Evolutionary conservation across 2,113 vertebrate genomes (phyloP), one percentile per base, ranked within the genome.

Genomic region (Cettia cetti): DNA sequence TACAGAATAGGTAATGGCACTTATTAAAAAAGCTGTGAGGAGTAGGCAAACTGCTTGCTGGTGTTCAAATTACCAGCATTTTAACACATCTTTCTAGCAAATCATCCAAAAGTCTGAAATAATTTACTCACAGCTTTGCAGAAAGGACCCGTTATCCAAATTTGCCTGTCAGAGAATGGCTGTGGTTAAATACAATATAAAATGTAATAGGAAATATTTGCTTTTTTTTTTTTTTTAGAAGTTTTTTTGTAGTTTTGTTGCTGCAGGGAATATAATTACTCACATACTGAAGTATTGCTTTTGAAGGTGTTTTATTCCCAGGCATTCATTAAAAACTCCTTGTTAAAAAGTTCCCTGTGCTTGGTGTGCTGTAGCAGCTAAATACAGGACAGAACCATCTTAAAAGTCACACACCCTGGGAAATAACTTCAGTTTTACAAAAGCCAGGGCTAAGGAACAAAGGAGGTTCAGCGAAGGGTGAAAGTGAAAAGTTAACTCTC

Each of bases 261-360:
- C 42, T 77, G 50, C 28, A 35, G 68, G 39, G 27, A 92, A 33
- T 80, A 7, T 54, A 70, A 69, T 49, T 33, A 79, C 40, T 87
- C 72, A 52, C 8, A 26, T 52, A 21, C 59, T 68, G 52, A 84
- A 89, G 56, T 86, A 84, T 84, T 94, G 45, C 1, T 74, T 95
- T 64, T 28, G 52, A 92, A 44, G 24, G 42, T 50, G 50, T 66
- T 96, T 94, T 66, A 63, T 94, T 93, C 45, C 79, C 81, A 69
- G 91, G 79, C 86, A 91, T 84, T 81, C 72, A 96, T 96, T 96
- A 96, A 96, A 94, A 95, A 52, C 49, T 42, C 40, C 82, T 86
- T 69, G 68, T 90, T 96, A 79, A 94, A 90, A 71, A 27, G 52
- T 94, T 95, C 63, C 90, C 86, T 18, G 7, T 69, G 75, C 53